Conservation (phyloP, 2,888 invertebrate genomes). For the Dryadula phaetusa region DNA sequence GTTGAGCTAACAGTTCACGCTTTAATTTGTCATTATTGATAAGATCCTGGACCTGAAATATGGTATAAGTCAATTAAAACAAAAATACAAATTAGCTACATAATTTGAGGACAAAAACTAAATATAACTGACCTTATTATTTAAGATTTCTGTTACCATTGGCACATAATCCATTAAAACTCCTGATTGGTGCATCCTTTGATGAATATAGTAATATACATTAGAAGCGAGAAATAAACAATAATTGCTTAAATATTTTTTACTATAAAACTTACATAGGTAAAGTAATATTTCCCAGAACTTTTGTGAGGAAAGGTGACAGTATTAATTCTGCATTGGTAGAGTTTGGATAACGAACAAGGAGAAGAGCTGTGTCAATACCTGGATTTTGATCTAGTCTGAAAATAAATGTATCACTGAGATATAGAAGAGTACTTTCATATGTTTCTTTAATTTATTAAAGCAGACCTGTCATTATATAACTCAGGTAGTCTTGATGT, state of each 20-base stretch:
- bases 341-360: slow-evolving; percentile 82
- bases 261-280: slow-evolving; percentile 68
- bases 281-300: slow-evolving; percentile 72
- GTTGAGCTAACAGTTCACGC: slow-evolving; percentile 72
- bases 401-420: slow-evolving; percentile 46
- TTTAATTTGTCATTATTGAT: slow-evolving; percentile 76
- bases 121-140: slow-evolving; percentile 76
- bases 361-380: slow-evolving; percentile 54
- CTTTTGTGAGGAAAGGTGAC: slow-evolving; percentile 75
- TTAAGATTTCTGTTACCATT: slow-evolving; percentile 79
- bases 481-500: slow-evolving; percentile 85
- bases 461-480: slow-evolving; percentile 78
- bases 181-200: slow-evolving; percentile 78
- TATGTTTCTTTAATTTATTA: no score
- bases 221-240: not conserved
- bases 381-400: slow-evolving; percentile 75
- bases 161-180: slow-evolving; percentile 85
- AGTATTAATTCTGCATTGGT: slow-evolving; percentile 78
- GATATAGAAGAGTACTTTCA: not conserved
- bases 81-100: not conserved
- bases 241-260: not conserved
- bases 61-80: not conserved
- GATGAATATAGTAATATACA: not conserved
- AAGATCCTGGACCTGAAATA: slow-evolving; percentile 70
- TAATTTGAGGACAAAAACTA: no score